Base-by-base conservation (phyloP, 2,113 vertebrate species). In the Motacilla tschutschensis region DNA sequence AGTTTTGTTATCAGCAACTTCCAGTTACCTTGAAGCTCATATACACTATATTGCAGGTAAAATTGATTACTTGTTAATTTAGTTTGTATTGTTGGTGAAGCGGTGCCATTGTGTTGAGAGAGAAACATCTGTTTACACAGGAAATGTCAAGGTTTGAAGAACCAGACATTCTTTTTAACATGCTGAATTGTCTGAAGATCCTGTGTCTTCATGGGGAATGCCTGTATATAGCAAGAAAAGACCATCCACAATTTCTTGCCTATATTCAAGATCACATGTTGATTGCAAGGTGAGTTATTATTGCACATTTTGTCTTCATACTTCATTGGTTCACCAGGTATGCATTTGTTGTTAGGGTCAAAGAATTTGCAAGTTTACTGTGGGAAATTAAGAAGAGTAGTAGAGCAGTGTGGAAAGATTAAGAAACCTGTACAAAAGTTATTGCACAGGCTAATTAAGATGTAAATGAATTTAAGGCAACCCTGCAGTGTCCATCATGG, bases 121-220 rank as follows among this genome's bases (percentile, higher is more conserved):
- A 77, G 46, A 14, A 55, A 15, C 47, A 46, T 93, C 87, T 95
- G 40, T 82, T 94, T 85, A 40, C 83, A 47, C 87, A 99, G 99
- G 99, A 99, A 98, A 99, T 99, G 98, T 98, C 98, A 67, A 99
- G 98, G 73, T 99, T 99, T 97, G 99, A 99, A 95, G 99, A 99
- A 94, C 99, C 99, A 43, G 99, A 99, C 86, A 99, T 99, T 94
- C 97, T 99, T 85, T 99, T 99, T 95, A 99, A 99, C 91, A 99
- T 99, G 99, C 95, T 99, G 83, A 99, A 98, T 96, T 99, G 99
- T 88, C 95, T 99, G 96, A 99, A 98, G 96, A 99, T 98, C 87
- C 96, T 99, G 67, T 99, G 99, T 95, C 97, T 99, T 84, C 98
- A 99, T 29, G 99, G 99, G 70, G 99, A 99, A 85, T 99, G 99